These are phyloP conservation scores for Jordanella pulchra DNA, from an alignment of 2,797 vertebrate species.

Conservation along the genomic window DNA sequence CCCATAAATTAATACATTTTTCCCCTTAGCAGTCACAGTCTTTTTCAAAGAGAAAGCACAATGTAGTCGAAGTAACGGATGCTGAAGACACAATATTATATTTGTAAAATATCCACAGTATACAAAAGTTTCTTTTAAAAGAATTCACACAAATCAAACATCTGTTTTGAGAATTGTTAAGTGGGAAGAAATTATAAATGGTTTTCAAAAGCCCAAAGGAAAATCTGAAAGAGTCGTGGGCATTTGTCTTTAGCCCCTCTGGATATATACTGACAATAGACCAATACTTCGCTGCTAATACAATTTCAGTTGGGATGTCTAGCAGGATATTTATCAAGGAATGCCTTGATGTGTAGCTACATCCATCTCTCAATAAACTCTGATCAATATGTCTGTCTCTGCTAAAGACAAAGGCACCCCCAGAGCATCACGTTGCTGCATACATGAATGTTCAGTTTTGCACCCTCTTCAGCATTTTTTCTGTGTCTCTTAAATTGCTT, in stretches of 20 bases:
- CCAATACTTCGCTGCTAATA: background rate
- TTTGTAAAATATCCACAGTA: background rate
- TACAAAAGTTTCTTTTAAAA: background rate
- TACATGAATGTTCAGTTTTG: background rate
- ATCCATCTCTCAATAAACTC: background rate
- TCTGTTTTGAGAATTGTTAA: background rate
- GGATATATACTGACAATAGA: no score
- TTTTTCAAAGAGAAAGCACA: background rate
- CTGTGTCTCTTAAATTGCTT: background rate
- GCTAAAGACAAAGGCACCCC: slow-evolving; percentile 1
- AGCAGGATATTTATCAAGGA: background rate
- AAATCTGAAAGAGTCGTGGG: no score
- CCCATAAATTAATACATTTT: background rate
- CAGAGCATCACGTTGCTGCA: background rate
- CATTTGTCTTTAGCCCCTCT: no score
- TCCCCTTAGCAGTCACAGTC: background rate
- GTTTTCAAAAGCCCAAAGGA: background rate
- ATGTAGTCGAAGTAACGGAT: background rate
- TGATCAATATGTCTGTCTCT: background rate
- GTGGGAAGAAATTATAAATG: background rate
- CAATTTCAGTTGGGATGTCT: background rate
- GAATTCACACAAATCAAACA: background rate
- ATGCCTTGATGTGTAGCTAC: background rate
- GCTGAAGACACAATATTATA: background rate
- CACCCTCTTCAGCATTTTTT: background rate